A percentile compares a stretch with the other conserved stretches of the same genome.
These are phyloP conservation scores for Alethe castanea DNA, from an alignment of 2,113 vertebrate genomes.

Conservation along the genomic window DNA sequence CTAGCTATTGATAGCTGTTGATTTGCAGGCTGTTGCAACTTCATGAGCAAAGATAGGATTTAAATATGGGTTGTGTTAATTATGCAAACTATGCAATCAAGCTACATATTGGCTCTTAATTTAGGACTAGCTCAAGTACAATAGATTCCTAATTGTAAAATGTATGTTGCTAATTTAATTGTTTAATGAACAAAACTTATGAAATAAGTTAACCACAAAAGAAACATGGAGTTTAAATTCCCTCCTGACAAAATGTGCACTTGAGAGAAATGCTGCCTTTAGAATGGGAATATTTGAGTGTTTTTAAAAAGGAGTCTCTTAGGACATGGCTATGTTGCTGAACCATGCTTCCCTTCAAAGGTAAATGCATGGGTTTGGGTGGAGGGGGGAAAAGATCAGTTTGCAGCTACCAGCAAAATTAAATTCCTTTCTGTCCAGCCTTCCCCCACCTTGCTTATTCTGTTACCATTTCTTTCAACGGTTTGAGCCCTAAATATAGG, in stretches of 20 bases:
- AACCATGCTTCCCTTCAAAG: not conserved
- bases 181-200: not conserved
- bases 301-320: not conserved
- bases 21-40: not conserved
- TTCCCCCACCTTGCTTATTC: accelerated
- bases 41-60: not conserved
- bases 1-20: not conserved
- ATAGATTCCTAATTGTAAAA: not conserved
- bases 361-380: not conserved
- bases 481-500: not conserved
- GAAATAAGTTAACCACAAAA: not conserved
- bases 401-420: not conserved
- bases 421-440: not conserved
- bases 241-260: not conserved
- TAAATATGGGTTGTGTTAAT: not conserved
- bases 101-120: not conserved
- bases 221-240: not conserved
- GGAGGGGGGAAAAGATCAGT: accelerated
- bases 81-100: not conserved
- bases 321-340: not conserved
- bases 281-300: not conserved
- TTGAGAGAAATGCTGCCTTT: not conserved
- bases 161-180: not conserved
- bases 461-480: not conserved
- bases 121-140: not conserved